phyloP scores from a whole-genome alignment of 2,888 invertebrate genomes.

The Nezara viridula region DNA sequence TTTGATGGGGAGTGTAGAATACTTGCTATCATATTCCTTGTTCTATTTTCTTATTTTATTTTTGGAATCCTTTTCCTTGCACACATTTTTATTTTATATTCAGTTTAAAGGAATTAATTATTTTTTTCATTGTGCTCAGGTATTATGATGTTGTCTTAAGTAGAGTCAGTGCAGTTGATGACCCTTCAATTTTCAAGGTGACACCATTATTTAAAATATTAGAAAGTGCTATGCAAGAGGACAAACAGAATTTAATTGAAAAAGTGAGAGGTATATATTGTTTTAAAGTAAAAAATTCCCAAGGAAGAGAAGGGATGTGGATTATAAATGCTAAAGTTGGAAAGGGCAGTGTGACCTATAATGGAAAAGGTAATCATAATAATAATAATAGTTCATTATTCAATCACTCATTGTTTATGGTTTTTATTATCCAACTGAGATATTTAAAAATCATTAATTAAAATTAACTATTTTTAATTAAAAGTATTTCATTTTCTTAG shows the following conservation, averaged over 20 bases:
- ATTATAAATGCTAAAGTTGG: constrained; percentile 92
- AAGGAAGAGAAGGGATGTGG: constrained; percentile 89
- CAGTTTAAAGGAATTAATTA: no score
- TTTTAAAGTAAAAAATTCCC: constrained; percentile 86
- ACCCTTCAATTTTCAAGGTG: constrained; percentile 78
- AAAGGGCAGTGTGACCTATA: constrained; percentile 85
- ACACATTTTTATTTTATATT: no score
- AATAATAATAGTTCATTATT: neutral
- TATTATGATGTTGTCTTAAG: constrained; percentile 33
- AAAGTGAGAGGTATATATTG: constrained; percentile 89
- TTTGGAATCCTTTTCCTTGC: no score
- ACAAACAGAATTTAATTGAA: constrained; percentile 84
- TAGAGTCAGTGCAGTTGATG: constrained; percentile 68
- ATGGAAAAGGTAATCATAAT: constrained; percentile 61
- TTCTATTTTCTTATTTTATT: no score
- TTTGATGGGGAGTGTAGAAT: no score
- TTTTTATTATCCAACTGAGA: neutral
- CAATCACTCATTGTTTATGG: neutral
- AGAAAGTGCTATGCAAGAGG: constrained; percentile 84
- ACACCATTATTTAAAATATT: constrained; percentile 85
- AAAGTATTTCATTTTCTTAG: neutral
- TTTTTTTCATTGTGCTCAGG: no score
- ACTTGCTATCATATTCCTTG: no score
- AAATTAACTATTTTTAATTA: neutral
- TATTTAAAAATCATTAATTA: neutral